These are phyloP conservation scores for Iguana delicatissima DNA, from an alignment of 2,797 vertebrate genomes.

Conservation along the genomic window DNA sequence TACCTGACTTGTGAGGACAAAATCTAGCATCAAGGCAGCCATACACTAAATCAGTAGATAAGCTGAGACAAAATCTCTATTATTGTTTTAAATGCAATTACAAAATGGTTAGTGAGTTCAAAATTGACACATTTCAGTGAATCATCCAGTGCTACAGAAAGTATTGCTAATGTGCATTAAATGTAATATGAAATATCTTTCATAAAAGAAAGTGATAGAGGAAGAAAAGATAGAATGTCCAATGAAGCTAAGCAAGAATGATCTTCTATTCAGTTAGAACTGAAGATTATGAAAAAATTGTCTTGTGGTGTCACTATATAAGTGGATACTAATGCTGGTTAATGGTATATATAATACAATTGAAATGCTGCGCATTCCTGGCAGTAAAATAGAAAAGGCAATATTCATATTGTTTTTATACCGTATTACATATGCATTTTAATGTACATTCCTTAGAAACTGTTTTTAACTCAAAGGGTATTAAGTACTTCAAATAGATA, in stretches of 20 bases:
- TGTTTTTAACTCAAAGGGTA: too few relatives aligned
- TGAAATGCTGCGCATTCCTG: not conserved
- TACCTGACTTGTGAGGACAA: slow-evolving; percentile 48
- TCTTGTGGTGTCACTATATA: too few relatives aligned
- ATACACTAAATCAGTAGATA: slow-evolving; percentile 47
- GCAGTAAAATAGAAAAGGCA: not conserved
- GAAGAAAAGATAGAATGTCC: not conserved
- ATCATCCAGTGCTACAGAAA: not conserved
- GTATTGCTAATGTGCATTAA: not conserved
- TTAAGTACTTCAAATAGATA: not conserved
- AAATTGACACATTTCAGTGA: slow-evolving; percentile 33
- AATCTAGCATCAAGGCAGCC: slow-evolving; percentile 28
- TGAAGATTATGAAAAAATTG: not conserved
- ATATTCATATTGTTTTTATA: not conserved
- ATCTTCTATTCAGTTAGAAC: not conserved
- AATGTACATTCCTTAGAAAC: too few relatives aligned
- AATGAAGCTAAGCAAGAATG: not conserved
- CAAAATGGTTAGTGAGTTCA: slow-evolving; percentile 39
- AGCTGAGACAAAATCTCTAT: slow-evolving; percentile 39
- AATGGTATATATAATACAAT: not conserved
- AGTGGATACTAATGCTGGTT: not conserved
- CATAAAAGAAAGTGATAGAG: not conserved
- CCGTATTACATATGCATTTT: too few relatives aligned
- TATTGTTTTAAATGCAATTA: slow-evolving; percentile 37
- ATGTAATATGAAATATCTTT: not conserved